These are phyloP conservation scores for Blennius ocellaris DNA, from an alignment of 2,113 vertebrate species.

Conservation along the genomic window DNA sequence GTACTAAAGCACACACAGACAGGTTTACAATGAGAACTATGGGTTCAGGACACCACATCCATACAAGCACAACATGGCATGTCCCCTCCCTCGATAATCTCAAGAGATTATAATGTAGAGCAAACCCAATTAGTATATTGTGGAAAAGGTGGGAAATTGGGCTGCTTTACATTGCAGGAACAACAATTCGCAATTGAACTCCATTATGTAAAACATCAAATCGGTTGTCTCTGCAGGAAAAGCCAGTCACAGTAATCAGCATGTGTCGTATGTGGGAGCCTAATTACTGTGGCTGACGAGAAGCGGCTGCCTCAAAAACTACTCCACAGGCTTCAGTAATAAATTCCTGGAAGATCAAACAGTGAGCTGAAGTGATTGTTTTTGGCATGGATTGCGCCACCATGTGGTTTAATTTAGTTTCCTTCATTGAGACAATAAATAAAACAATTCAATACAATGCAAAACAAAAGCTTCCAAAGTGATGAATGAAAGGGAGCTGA, in stretches of 20 bases:
- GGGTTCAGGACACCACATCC: too few relatives aligned
- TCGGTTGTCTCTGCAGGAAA: slow-evolving; percentile 23
- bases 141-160: slow-evolving; percentile 14
- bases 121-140: not conserved
- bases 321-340: slow-evolving; percentile 3
- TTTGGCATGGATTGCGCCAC: not conserved
- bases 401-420: not conserved
- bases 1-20: too few relatives aligned
- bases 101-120: not conserved
- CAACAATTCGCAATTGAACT: slow-evolving; percentile 34
- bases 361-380: not conserved
- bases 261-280: slow-evolving; percentile 14
- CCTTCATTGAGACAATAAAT: too few relatives aligned
- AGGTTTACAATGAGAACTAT: too few relatives aligned
- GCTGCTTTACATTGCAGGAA: slow-evolving; percentile 13
- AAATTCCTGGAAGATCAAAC: not conserved
- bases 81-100: too few relatives aligned
- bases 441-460: too few relatives aligned
- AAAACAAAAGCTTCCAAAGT: too few relatives aligned
- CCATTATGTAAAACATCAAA: slow-evolving; percentile 48
- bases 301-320: not conserved
- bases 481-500: too few relatives aligned
- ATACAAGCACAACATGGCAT: too few relatives aligned
- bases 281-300: slow-evolving; percentile 28
- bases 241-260: slow-evolving; percentile 46